A percentile compares a stretch with the other conserved stretches of the same genome.
phyloP scores from a whole-genome alignment of 2,888 invertebrate species.

The Limnephilus rhombicus region DNA sequence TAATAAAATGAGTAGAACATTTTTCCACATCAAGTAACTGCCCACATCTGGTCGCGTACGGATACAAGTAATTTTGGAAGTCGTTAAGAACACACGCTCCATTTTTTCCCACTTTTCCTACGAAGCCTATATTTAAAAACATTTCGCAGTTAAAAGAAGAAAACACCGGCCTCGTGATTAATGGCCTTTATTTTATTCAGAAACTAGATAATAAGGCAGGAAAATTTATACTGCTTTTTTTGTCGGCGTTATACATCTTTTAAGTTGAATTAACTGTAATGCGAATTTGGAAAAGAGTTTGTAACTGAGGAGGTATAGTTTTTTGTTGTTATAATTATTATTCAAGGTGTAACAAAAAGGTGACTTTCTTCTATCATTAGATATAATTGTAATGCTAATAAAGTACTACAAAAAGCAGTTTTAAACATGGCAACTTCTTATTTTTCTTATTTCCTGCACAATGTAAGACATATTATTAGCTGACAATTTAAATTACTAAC shows the following conservation, averaged over 20 bases:
- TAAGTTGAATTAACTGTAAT: slow-evolving; percentile 4
- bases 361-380: no score
- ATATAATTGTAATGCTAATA: not conserved
- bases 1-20: not conserved
- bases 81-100: slow-evolving; percentile 51
- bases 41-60: slow-evolving; percentile 30
- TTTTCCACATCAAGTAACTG: slow-evolving; percentile 15
- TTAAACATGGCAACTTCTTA: no score
- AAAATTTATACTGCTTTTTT: not conserved
- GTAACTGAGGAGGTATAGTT: not conserved
- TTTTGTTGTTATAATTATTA: not conserved
- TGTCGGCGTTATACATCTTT: slow-evolving; percentile 9
- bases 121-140: slow-evolving; percentile 45
- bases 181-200: slow-evolving; percentile 30
- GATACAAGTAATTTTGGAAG: slow-evolving; percentile 42
- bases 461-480: no score
- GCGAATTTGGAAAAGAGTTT: not conserved
- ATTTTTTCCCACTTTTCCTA: slow-evolving; percentile 20
- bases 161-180: slow-evolving; percentile 25
- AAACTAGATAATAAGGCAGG: slow-evolving; percentile 28
- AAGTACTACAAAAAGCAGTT: no score
- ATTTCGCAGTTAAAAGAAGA: slow-evolving; percentile 24
- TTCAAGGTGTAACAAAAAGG: not conserved
- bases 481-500: no score
- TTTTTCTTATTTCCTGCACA: no score